phyloP scores from a whole-genome alignment of 2,888 invertebrate genomes.

The Agrilus cyanescens region DNA sequence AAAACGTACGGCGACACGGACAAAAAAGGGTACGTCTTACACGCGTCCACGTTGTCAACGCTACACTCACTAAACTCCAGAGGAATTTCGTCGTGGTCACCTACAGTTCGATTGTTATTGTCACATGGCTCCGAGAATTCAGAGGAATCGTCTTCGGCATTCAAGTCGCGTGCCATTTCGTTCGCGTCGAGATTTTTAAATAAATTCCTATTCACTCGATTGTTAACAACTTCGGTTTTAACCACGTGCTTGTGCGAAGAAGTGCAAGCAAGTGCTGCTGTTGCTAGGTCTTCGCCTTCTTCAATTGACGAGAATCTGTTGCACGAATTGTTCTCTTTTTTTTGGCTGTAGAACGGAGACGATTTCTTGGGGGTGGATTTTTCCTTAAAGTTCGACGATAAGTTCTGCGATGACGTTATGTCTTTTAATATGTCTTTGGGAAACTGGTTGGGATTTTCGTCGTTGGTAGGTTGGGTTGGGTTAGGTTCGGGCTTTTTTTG shows the following conservation, averaged over 20 bases:
- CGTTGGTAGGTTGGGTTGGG: slow-evolving; percentile 1
- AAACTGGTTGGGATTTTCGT: slow-evolving; percentile 10
- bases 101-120: neutral
- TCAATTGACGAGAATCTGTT: too few species aligned
- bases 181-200: slow-evolving; percentile 6
- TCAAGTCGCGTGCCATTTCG: neutral
- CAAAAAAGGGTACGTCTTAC: too few species aligned
- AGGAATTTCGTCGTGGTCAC: neutral
- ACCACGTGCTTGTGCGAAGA: too few species aligned
- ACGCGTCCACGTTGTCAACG: too few species aligned
- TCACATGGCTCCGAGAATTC: neutral
- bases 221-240: too few species aligned
- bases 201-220: slow-evolving; percentile 11
- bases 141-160: neutral
- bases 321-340: too few species aligned
- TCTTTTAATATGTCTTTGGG: slow-evolving; percentile 28
- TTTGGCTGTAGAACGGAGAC: neutral
- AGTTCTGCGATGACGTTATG: slow-evolving; percentile 22
- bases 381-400: slow-evolving; percentile 35
- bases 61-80: too few species aligned
- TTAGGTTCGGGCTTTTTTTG: slow-evolving; percentile 23
- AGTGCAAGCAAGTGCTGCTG: neutral
- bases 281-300: neutral
- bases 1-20: slow-evolving; percentile 4
- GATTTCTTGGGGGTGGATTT: slow-evolving; percentile 26